phyloP scores from a whole-genome alignment of 2,888 invertebrate genomes.

The Sceliomorpha sp. region DNA sequence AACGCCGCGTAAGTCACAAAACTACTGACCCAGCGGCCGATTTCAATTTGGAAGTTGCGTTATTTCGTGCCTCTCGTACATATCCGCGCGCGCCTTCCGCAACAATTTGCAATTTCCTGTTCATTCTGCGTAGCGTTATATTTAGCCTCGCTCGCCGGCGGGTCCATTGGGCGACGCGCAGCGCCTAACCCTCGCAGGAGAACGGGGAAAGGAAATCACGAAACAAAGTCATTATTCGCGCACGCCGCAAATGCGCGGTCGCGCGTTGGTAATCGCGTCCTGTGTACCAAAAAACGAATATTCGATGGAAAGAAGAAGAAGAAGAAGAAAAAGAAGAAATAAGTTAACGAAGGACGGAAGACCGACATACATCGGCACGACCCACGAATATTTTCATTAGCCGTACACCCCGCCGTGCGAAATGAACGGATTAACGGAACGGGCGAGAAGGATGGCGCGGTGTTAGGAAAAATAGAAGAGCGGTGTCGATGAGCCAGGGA shows the following conservation, averaged over 20 bases:
- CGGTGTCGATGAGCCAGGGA: conserved; percentile 12
- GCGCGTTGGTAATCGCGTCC: no score
- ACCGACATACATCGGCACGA: no score
- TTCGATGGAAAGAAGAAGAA: no score
- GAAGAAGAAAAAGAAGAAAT: no score
- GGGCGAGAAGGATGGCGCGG: not conserved
- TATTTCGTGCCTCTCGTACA: conserved; percentile 66
- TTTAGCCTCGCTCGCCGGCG: conserved; percentile 42
- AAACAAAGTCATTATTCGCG: not conserved
- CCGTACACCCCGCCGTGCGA: no score
- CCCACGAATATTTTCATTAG: no score
- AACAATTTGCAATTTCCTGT: conserved; percentile 78
- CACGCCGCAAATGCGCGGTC: no score
- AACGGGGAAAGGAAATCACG: conserved; percentile 17
- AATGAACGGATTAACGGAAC: conserved; percentile 6
- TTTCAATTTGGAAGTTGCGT: conserved; percentile 73
- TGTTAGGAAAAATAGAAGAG: not conserved
- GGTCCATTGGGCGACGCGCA: conserved; percentile 43
- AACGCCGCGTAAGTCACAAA: conserved; percentile 32
- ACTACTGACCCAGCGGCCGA: conserved; percentile 58
- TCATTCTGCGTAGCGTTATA: conserved; percentile 58
- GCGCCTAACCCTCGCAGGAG: conserved; percentile 22
- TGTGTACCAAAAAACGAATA: no score
- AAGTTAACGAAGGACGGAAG: no score
- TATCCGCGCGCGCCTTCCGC: conserved; percentile 55